Base-by-base conservation (phyloP, 1,140 invertebrate species). In the Caenorhabditis briggsae region DNA sequence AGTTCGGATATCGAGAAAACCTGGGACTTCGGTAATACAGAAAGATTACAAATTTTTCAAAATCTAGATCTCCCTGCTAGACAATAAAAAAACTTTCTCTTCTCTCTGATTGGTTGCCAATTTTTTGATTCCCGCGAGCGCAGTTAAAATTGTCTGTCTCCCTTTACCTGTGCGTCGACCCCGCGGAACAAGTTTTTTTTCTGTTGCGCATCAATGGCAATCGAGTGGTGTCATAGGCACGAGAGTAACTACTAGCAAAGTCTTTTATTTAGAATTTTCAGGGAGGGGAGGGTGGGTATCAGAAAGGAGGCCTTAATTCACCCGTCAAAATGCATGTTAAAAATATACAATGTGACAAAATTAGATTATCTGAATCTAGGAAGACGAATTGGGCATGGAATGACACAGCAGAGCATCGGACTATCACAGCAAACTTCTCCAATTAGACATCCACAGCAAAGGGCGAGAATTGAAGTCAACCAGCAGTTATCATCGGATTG, bases 341-440 rank as follows among this genome's bases (percentile, higher is more conserved):
- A 46, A 64, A 55, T 18, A 5, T 43, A 46, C 16, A 58, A n/a
- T 58, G 25, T 23, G 9, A 55, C n/a, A 74, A 74, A 33, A 11
- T 16, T 7, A 11, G 53, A 18, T 74, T 46, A 86, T 53, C 84
- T 65, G 84, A 83, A 83, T 61, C 82, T 18, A 1, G 83, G 83
- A 9, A 74, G 53, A 33, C 85, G 85, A 25, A 50, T 55, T 20
- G 85, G 78, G 59, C 85, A 86, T 8, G 85, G 85, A 55, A 86
- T 16, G 7, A 86, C 85, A 65, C 74, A 83, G 23, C 85, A 86
- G 16, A 86, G 64, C 74, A 70, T 78, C n/a, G 85, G 85, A 5
- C 56, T 58, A 64, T 86, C 85, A 55, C 85, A 86, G 20, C 53
- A 86, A 9, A 65, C 85, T 65, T 86, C 85, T 61, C 85, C 85